phyloP scores from a whole-genome alignment of 2,797 vertebrate genomes.

The Epinephelus coioides region DNA sequence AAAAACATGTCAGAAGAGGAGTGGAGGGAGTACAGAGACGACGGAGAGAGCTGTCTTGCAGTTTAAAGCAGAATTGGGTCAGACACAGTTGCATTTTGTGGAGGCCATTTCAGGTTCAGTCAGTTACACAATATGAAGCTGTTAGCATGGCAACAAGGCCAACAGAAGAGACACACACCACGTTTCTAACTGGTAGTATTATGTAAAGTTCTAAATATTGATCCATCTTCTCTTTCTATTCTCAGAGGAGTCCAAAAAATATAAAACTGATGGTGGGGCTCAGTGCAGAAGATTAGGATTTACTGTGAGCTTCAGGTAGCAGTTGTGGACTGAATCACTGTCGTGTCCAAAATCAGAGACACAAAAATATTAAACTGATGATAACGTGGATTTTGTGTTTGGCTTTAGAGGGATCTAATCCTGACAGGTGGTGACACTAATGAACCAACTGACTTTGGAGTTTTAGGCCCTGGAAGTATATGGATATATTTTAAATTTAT shows the following conservation, averaged over 20 bases:
- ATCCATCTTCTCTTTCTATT: constrained; percentile 38
- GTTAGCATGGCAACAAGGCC: constrained; percentile 57
- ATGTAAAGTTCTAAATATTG: constrained; percentile 56
- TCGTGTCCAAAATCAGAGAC: no score
- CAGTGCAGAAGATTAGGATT: no score
- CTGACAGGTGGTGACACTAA: no score
- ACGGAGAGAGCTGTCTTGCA: constrained; percentile 20
- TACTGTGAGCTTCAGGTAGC: no score
- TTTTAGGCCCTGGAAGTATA: no score
- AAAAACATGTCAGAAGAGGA: constrained; percentile 48
- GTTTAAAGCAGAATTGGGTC: constrained; percentile 59
- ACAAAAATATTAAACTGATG: no score
- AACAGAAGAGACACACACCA: background rate
- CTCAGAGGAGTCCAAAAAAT: constrained; percentile 19
- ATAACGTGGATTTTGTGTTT: no score
- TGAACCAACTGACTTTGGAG: no score
- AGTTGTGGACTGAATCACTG: no score
- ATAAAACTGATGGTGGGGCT: background rate
- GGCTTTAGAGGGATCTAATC: no score
- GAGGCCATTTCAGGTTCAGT: constrained; percentile 60
- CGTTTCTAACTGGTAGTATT: constrained; percentile 22
- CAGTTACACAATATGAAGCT: constrained; percentile 47
- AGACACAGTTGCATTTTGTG: constrained; percentile 25
- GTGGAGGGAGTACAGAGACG: constrained; percentile 9
- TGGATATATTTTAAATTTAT: no score